A percentile compares a stretch with the other conserved stretches of the same genome.
phyloP scores from a whole-genome alignment of 2,113 vertebrate genomes.

The Oncorhynchus mykiss region DNA sequence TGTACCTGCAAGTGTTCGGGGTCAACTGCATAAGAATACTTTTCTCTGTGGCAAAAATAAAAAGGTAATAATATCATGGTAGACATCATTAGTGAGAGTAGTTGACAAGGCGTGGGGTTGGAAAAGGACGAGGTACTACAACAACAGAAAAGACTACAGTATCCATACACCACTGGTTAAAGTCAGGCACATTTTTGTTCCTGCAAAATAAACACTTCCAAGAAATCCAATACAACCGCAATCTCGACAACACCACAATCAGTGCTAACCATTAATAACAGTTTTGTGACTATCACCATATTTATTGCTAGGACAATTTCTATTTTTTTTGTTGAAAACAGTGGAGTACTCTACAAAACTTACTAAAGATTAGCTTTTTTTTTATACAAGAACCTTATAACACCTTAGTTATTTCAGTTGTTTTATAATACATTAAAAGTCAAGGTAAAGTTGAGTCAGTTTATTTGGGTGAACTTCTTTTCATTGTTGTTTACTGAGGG shows the following conservation, averaged over 20 bases:
- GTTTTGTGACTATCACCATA: slow-evolving; percentile 67
- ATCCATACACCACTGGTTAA: slow-evolving; percentile 69
- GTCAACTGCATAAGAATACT: slow-evolving; percentile 35
- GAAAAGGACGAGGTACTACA: not conserved
- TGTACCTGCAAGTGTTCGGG: not conserved
- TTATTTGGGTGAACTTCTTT: not conserved
- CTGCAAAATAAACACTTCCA: slow-evolving; percentile 81
- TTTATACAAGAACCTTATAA: not conserved
- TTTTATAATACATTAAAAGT: not conserved
- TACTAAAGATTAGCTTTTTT: slow-evolving; percentile 56
- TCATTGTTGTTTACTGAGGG: no score
- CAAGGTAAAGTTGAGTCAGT: not conserved
- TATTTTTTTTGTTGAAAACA: slow-evolving; percentile 59
- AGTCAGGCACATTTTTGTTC: slow-evolving; percentile 78
- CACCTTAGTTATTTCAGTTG: not conserved
- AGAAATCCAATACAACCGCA: slow-evolving; percentile 54
- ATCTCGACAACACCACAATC: slow-evolving; percentile 69
- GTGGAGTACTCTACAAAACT: slow-evolving; percentile 72
- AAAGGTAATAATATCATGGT: not conserved
- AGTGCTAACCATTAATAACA: slow-evolving; percentile 70
- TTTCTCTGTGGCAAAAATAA: slow-evolving; percentile 36
- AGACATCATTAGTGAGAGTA: slow-evolving; percentile 57
- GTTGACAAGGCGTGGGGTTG: slow-evolving; percentile 68
- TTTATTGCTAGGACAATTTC: slow-evolving; percentile 62
- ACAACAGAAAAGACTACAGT: slow-evolving; percentile 20